These are phyloP conservation scores for Charadrius vociferus DNA, from an alignment of 2,113 vertebrate species.

Conservation along the genomic window DNA sequence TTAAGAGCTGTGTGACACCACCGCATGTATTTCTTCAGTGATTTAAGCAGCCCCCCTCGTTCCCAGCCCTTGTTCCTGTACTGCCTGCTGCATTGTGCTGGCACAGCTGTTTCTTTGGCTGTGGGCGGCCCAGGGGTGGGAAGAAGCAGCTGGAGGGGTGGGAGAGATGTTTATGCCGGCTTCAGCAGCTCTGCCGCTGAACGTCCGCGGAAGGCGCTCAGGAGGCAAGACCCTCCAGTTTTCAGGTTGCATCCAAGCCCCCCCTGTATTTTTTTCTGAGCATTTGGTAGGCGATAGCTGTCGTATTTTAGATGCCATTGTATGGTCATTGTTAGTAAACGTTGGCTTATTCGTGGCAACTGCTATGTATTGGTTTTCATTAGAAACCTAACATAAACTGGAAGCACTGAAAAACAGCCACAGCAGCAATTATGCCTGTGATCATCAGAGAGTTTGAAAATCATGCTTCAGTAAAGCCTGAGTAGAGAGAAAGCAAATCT, in stretches of 20 bases:
- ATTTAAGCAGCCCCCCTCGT: not conserved
- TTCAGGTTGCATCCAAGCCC: fast-evolving
- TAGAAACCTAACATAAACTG: not conserved
- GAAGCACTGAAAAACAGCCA: not conserved
- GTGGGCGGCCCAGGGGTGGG: not conserved
- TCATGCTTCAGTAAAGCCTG: not conserved
- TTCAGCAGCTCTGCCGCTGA: not conserved
- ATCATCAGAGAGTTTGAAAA: slow-evolving; percentile 14
- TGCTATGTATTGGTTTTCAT: not conserved
- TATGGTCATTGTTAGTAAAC: not conserved
- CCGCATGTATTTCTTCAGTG: not conserved
- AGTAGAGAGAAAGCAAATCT: not conserved
- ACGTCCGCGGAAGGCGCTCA: fast-evolving
- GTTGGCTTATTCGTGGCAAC: fast-evolving
- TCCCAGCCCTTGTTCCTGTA: not conserved
- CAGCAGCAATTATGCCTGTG: not conserved
- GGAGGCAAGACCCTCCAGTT: not conserved
- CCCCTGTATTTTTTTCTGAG: not conserved
- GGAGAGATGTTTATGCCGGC: not conserved
- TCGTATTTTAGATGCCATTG: not conserved
- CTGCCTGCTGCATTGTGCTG: not conserved
- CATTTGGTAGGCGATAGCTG: fast-evolving
- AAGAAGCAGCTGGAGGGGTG: not conserved
- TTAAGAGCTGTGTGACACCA: fast-evolving
- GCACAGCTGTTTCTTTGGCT: slow-evolving; percentile 4